Evolutionary conservation across 2,797 vertebrate species (phyloP), one percentile per base, ranked within the genome.

Genomic region (Oceanodroma leucorhoa): DNA sequence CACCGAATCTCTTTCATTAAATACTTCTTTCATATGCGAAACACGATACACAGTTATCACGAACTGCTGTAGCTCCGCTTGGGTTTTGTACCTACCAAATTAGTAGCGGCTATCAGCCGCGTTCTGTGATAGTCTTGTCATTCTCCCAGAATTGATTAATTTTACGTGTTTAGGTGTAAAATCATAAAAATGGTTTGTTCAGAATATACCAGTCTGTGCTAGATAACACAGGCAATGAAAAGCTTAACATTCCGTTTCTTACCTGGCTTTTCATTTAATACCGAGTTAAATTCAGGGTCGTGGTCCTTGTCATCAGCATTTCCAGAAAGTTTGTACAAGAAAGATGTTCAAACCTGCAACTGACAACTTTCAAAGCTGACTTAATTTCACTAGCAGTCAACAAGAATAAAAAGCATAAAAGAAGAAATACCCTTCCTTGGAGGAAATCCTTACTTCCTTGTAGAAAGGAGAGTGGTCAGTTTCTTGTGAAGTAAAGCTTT

Each of bases 1-100:
- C 48, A 51, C 9, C 6, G 1, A 41, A 41, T 66, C 30, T 26
- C 43, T 57, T 32, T 64, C 30, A 18, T 29, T 48, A 54, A 89
- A 53, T 40, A 21, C 15, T 46, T 14, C 3, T 27, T 60, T 91
- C 14, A 0, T 17, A 0, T 12, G 27, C 36, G 41, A 69, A 64
- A 22, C 1, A 0, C 16, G 54, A 48, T 20, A 30, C 9, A 2
- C 0, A 1, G 27, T 65, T 88, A 23, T 14, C 15, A 2, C 0
- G 14, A 62, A 14, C 64, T 72, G 60, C 55, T 50, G 51, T 19
- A 51, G 29, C 32, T 86, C 50, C 43, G 24, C 23, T 50, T 21
- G 6, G 36, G 24, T 34, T 77, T 61, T 62, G 29, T 83, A 10
- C 36, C 21, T 36, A 41, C 38, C 13, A 27, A 17, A 30, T 5